Conservation (phyloP, 2,113 vertebrate species). For the Plecotus auritus region DNA sequence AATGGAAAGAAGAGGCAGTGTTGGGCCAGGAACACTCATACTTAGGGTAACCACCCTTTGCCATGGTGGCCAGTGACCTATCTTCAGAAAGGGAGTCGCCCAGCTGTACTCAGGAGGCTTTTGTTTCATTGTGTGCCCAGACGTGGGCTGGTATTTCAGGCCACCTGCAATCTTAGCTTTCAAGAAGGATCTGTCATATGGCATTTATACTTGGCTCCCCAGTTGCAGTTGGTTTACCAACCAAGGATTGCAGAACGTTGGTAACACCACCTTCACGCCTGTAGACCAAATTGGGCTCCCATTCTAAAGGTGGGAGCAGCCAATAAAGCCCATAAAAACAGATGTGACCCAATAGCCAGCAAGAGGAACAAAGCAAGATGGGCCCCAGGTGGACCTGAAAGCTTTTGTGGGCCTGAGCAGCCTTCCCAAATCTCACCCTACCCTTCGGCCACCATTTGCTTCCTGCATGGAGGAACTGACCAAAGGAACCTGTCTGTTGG, state of each 20-base stretch:
- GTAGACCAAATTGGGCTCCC: background rate
- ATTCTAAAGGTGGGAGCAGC: background rate
- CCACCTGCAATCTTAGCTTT: constrained; percentile 4
- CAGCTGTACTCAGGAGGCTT: background rate
- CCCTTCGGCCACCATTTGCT: background rate
- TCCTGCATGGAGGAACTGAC: background rate
- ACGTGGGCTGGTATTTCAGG: background rate
- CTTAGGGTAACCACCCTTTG: background rate
- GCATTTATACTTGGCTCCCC: background rate
- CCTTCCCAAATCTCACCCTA: background rate
- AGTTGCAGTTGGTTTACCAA: background rate
- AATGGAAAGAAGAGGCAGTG: background rate
- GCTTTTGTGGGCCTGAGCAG: background rate
- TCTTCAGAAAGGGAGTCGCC: background rate
- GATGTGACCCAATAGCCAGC: background rate
- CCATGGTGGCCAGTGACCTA: background rate
- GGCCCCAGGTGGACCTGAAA: background rate
- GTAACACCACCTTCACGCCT: background rate
- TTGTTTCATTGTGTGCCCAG: background rate
- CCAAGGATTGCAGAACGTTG: background rate
- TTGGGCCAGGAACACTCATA: background rate
- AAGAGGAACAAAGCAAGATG: background rate
- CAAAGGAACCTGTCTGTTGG: background rate
- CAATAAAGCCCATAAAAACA: background rate
- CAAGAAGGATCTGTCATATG: background rate